These are phyloP conservation scores for Podargus strigoides DNA, from an alignment of 2,797 vertebrate genomes.

Conservation along the genomic window DNA sequence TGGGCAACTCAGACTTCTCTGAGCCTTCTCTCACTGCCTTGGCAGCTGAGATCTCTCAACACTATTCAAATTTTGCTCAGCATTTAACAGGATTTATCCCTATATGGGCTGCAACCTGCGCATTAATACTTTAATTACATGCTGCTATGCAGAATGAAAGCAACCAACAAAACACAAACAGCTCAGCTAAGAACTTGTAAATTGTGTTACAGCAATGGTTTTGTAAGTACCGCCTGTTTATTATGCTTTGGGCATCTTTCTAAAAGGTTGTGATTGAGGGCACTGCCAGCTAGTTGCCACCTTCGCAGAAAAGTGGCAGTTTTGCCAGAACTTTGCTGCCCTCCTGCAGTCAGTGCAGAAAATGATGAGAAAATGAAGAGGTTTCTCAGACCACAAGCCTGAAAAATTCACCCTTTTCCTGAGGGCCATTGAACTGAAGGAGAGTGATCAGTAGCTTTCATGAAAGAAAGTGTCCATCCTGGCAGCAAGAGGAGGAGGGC, in stretches of 20 bases:
- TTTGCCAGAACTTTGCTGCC: neutral
- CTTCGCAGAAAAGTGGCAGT: neutral
- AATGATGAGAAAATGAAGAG: neutral
- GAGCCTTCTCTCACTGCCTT: neutral
- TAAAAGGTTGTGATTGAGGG: neutral
- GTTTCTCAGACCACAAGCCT: neutral
- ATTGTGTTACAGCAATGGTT: neutral
- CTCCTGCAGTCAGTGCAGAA: neutral
- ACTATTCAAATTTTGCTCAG: conserved; percentile 1
- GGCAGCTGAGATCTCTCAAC: neutral
- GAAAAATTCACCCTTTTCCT: neutral
- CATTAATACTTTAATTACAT: conserved; percentile 37
- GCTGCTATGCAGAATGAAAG: neutral
- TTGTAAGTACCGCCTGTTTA: neutral
- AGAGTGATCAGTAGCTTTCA: neutral
- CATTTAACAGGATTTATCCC: neutral
- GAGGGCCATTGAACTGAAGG: neutral
- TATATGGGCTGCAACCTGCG: neutral
- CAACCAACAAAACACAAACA: neutral
- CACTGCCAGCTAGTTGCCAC: neutral
- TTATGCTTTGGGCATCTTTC: neutral
- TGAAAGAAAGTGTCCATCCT: neutral
- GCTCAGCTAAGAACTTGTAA: neutral
- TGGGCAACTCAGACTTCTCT: neutral
- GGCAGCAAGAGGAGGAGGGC: neutral